Conservation (phyloP, 2,113 vertebrate genomes). For the Electrona antarctica region DNA sequence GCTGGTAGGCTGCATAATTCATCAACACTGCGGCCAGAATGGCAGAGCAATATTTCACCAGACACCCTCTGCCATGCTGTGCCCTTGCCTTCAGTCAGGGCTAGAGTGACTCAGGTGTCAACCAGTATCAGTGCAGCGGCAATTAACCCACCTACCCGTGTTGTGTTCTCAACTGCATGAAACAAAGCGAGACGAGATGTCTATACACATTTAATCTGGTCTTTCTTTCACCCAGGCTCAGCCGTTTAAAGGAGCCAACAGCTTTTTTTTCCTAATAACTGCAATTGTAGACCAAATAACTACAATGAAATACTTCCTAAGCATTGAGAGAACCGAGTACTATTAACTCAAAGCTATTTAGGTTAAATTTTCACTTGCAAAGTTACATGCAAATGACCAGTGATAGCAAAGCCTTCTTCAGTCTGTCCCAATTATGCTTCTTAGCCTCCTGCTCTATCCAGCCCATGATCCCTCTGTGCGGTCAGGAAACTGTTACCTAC, state of each 20-base stretch:
- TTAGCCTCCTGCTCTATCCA: not conserved
- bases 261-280: conserved; percentile 34
- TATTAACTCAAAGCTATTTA: conserved; percentile 13
- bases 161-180: conserved; percentile 28
- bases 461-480: not conserved
- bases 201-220: conserved; percentile 25
- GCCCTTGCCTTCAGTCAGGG: conserved; percentile 26
- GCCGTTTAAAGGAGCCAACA: conserved; percentile 24
- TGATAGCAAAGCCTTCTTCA: conserved; percentile 6
- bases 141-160: conserved; percentile 19
- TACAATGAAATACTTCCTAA: conserved; percentile 15
- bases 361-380: conserved; percentile 8
- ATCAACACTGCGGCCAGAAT: conserved; percentile 71
- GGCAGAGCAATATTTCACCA: conserved; percentile 67
- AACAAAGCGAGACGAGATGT: conserved; percentile 18
- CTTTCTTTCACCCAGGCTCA: not conserved
- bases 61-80: conserved; percentile 28
- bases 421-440: not conserved
- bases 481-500: conserved; percentile 69
- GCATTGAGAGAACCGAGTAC: not conserved
- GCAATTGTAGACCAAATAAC: conserved; percentile 18
- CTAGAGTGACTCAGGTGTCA: conserved; percentile 29
- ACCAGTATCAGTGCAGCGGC: conserved; percentile 19
- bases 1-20: conserved; percentile 72
- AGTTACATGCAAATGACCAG: conserved; percentile 6